Evolutionary conservation across 2,113 vertebrate species (phyloP), one percentile per base, ranked within the genome.

Genomic region (Mobula hypostoma): DNA sequence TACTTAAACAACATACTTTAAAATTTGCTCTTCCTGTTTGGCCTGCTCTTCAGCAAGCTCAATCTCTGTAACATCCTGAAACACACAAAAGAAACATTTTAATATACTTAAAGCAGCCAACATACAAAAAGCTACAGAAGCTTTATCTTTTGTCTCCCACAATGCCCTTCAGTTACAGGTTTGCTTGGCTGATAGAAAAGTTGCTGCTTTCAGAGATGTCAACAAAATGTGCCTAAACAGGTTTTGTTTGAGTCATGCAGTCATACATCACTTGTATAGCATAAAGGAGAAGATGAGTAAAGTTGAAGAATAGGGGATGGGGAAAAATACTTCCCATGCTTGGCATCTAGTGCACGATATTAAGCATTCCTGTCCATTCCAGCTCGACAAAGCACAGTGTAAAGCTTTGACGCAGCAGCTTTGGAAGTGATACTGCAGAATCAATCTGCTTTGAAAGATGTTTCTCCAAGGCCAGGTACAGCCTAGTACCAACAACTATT

Each of bases 41-140:
- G 97, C 98, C 95, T 98, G 98, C 2, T 98, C 97, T 95, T 99
- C 98, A 0, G 97, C 97, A 94, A 97, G 96, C 95, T 99, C 98
- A 7, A 94, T 96, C 94, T 99, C 97, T 0, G 98, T 98, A 95
- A 99, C 98, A 76, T 99, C 99, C 99, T 99, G 87, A n/a, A 36
- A 77, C 8, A 29, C 36, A 95, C n/a, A 0, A 94, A 82, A 95
- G 32, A 94, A 36, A 56, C 14, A 12, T 48, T 27, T 48, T 48
- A n/a, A 27, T 66, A 66, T 66, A 7, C 9, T 11, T 5, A 93
- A 93, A 24, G 40, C n/a, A 36, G 63, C 61, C n/a, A 68, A 21
- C 32, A 32, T 29, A 15, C 40, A 56, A 92, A 8, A 29, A 76
- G 19, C 19, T 36, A 8, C 17, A 8, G 24, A 19, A 17, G 7